Base-by-base conservation (phyloP, 2,797 vertebrate species). In the Mallotus villosus region DNA sequence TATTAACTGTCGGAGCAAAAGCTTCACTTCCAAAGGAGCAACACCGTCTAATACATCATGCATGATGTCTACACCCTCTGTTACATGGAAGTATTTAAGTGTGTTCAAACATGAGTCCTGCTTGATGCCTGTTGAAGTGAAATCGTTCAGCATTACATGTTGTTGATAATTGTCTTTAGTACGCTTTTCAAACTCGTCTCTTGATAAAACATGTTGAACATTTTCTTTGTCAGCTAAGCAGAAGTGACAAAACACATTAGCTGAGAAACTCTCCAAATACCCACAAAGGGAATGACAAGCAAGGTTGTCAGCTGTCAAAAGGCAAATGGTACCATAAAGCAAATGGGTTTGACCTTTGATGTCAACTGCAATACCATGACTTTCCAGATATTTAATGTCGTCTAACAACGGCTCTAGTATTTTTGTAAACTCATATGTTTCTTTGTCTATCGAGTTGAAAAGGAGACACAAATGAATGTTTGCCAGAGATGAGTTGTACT, bases 81-180 rank as follows among this genome's bases (percentile, higher is more conserved):
- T 27, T 27, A 27, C 27, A 27, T 27, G 27, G 27, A 71, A 72
- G 32, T 63, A 71, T 9, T 63, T 5, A 16, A 78, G 25, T 21
- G 32, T 22, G 14, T 75, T 78, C 27, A 78, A n/a, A 46, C 75
- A 76, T 22, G 71, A 77, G 17, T 77, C 24, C 4, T 72, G 3
- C 34, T 73, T 65, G 11, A 73, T 59, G 27, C 27, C 27, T 27
- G 27, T 27, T 27, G 27, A 27, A 27, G 27, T 27, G 27, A 3
- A 27, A 27, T 27, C 27, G 27, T 27, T 27, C 27, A 27, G 27
- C 27, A 27, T 27, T 27, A 27, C 27, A 27, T 27, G 27, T 27
- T 27, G 27, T 27, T 27, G 27, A 27, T 27, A 27, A 27, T 2
- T 27, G 27, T 27, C 27, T 27, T 27, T 27, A 27, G 27, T 27